Base-by-base conservation (phyloP, 2,113 vertebrate genomes). In the Crotalus helleri region DNA sequence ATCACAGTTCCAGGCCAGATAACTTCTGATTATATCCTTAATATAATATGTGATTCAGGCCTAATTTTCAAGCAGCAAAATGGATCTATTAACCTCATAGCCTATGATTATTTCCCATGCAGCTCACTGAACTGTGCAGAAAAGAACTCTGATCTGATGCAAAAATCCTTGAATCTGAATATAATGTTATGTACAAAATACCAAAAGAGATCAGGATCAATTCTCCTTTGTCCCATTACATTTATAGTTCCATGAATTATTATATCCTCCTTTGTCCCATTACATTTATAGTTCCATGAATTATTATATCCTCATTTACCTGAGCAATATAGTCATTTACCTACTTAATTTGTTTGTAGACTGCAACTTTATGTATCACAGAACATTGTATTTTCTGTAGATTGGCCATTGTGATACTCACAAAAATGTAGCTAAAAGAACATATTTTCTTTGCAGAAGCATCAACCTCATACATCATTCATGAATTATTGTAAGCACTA, bases 291-390 rank as follows among this genome's bases (percentile, higher is more conserved):
- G 26, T 13, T 44, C 57, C 54, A 91, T 54, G 19, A 87, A 13
- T 44, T n/a, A 44, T 54, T 69, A 88, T 12, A 69, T 17, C 23
- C 86, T 95, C 94, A 91, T 13, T 3, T 94, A 88, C 88, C 94
- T 95, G 92, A 94, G 81, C 85, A 23, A 92, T n/a, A 26, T 92
- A 96, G 92, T 94, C 95, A 93, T 92, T 59, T 10, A 90, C 26
- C 24, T 92, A 96, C 93, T 94, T 96, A 93, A 93, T 59, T 6
- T 91, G 86, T 94, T 94, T 95, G 90, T 93, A 95, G 95, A 96
- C 51, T 93, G 93, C 93, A 81, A 89, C 91, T 95, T 89, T 93
- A 12, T 3, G 92, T 89, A 93, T 91, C 51, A 95, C 91, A 57
- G 46, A 24, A 85, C 44, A 29, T 13, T n/a, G 89, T 64, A 74